Conservation (phyloP, 2,797 vertebrate species). For the Pelobates cultripes region DNA sequence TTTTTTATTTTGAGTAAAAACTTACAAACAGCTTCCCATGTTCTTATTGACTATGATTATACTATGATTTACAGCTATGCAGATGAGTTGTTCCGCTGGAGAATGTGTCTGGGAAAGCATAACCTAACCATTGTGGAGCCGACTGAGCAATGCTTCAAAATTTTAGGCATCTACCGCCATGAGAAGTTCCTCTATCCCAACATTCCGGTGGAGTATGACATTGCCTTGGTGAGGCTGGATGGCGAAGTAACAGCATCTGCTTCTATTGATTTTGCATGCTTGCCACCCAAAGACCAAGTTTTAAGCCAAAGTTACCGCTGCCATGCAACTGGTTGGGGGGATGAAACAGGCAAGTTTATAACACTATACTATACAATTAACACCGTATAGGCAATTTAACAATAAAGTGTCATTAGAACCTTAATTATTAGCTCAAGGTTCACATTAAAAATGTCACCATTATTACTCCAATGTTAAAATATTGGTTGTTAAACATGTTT, state of each 20-base stretch:
- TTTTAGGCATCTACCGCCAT: slow-evolving; percentile 73
- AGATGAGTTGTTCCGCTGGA: slow-evolving; percentile 77
- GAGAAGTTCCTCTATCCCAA: slow-evolving; percentile 78
- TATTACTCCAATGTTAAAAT: no score
- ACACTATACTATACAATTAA: neutral
- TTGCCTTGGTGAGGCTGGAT: slow-evolving; percentile 72
- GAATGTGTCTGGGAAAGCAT: slow-evolving; percentile 80
- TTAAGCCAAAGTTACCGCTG: slow-evolving; percentile 69
- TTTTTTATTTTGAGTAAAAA: no score
- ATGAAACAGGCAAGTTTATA: slow-evolving; percentile 71
- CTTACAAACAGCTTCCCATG: no score
- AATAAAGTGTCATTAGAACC: no score
- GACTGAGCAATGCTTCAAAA: slow-evolving; percentile 66
- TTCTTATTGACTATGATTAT: no score
- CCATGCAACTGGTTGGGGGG: slow-evolving; percentile 79
- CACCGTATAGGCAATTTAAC: no score
- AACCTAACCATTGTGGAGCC: slow-evolving; percentile 74
- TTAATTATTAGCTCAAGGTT: no score
- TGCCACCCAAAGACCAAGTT: slow-evolving; percentile 70
- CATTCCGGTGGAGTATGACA: slow-evolving; percentile 76
- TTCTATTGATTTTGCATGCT: slow-evolving; percentile 73
- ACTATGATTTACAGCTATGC: slow-evolving; percentile 68
- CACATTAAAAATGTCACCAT: no score
- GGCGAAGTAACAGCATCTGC: slow-evolving; percentile 64
- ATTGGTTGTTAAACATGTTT: no score